Conservation (phyloP, 2,888 invertebrate genomes). For the Drosophila borealis region DNA sequence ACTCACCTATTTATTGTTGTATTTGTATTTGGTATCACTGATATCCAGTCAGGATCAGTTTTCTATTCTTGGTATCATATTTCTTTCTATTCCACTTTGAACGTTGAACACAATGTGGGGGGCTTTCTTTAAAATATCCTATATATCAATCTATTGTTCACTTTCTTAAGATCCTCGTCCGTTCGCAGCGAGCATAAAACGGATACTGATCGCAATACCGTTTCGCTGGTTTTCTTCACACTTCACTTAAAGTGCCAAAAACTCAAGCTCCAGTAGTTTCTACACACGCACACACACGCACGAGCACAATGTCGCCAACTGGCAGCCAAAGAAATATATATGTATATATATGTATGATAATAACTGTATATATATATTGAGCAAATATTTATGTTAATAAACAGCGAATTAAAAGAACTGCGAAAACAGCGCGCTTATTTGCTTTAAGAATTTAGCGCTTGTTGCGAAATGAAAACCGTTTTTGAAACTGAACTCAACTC, state of each 20-base stretch:
- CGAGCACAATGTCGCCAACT: conserved; percentile 53
- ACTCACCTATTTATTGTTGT: conserved; percentile 25
- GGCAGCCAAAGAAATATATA: conserved; percentile 44
- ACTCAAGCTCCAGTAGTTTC: conserved; percentile 64
- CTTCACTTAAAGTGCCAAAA: conserved; percentile 65
- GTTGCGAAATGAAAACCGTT: conserved; percentile 74
- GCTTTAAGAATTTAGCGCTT: conserved; percentile 69
- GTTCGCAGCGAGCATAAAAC: conserved; percentile 65
- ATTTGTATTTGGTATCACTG: conserved; percentile 14
- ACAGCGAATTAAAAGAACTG: conserved; percentile 67
- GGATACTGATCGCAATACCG: conserved; percentile 66
- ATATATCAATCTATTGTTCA: background rate
- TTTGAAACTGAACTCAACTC: conserved; percentile 55
- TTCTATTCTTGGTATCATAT: conserved; percentile 69
- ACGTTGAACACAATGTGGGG: conserved; percentile 17
- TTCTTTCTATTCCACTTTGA: conserved; percentile 26
- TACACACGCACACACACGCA: conserved; percentile 31
- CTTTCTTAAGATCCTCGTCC: conserved; percentile 23
- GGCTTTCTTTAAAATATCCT: background rate
- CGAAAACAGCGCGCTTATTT: conserved; percentile 66
- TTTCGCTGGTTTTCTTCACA: conserved; percentile 65
- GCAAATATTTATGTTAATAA: conserved; percentile 69
- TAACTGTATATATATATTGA: conserved; percentile 63
- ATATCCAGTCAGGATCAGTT: conserved; percentile 56
- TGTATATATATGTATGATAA: conserved; percentile 3